Evolutionary conservation across 2,888 invertebrate genomes (phyloP), one percentile per base, ranked within the genome.

Genomic region (Netelia fuscicornis): DNA sequence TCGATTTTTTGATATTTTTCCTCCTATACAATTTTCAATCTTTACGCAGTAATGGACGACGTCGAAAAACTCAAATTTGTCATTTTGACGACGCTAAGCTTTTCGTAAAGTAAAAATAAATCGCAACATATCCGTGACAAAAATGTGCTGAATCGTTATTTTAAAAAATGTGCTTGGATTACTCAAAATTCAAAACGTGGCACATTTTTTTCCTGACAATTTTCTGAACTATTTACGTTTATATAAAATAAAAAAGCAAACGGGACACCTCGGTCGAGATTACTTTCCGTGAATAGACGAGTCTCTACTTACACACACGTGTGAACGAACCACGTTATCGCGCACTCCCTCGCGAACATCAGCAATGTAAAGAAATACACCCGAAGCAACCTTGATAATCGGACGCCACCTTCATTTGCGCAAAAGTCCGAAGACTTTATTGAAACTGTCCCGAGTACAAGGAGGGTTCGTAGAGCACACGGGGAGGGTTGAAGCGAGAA

Each of bases 401-500:
- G 56, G 80, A 56, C 80, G 80, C 74, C 72, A 48, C 74, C 80
- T 80, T 80, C 58, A 74, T 80, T 80, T 67, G 58, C 74, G 74
- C 74, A 56, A 42, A 67, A 67, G 71, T 72, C 65, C 74, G 58
- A 64, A 64, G 64, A 74, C 72, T 60, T 58, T 67, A 74, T 72
- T 74, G 58, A 67, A 67, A 58, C 58, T 65, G 56, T 58, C 58
- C 67, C 30, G 81, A 48, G 62, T n/a, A n/a, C 25, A 2, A 23
- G 37, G 23, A 60, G 30, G 58, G 9, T 68, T 67, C 25, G 30
- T n/a, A 3, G 60, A 56, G 42, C 20, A 37, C 42, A 72, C 11
- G 1, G 30, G 52, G n/a, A 62, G 44, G 25, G 30, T 52, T 48
- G 20, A 70, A 30, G 60, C 6, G 48, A 58, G 60, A 20, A 23